Evolutionary conservation across 1,140 invertebrate genomes (phyloP).

Genomic region (Coenobita brevimanus): DNA sequence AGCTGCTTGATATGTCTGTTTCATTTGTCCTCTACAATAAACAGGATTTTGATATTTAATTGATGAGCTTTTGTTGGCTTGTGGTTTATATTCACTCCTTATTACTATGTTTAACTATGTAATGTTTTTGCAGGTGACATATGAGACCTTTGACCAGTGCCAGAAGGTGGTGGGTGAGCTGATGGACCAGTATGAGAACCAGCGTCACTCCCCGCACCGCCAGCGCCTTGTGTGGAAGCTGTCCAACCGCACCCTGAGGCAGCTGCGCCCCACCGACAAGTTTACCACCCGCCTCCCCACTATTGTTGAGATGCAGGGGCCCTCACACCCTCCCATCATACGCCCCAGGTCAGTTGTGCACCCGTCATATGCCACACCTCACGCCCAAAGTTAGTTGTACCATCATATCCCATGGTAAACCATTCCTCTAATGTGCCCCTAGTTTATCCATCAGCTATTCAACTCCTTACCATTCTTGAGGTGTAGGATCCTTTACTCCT

Average conservation of each 20-base stretch:
- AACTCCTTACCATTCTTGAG: too few relatives aligned
- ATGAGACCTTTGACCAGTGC: slow-evolving; percentile 78
- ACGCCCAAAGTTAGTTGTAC: too few relatives aligned
- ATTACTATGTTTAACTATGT: not conserved
- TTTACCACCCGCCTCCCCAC: slow-evolving; percentile 82
- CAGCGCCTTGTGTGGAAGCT: slow-evolving; percentile 83
- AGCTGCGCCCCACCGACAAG: slow-evolving; percentile 83
- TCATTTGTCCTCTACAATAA: too few relatives aligned
- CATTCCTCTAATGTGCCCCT: too few relatives aligned
- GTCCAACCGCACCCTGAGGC: slow-evolving; percentile 74
- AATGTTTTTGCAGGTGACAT: slow-evolving; percentile 79
- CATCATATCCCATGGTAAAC: too few relatives aligned
- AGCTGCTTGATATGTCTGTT: too few relatives aligned
- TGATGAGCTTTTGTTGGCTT: not conserved
- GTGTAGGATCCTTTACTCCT: too few relatives aligned
- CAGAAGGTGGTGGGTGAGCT: slow-evolving; percentile 78
- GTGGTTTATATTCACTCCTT: not conserved
- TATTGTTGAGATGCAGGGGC: slow-evolving; percentile 78
- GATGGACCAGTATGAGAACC: slow-evolving; percentile 81
- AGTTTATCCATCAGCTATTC: too few relatives aligned
- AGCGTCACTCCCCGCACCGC: slow-evolving; percentile 80
- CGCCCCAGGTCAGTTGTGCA: slow-evolving; percentile 48
- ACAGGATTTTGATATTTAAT: too few relatives aligned
- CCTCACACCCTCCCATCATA: slow-evolving; percentile 53
- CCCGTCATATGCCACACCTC: too few relatives aligned